A percentile compares a stretch with the other conserved stretches of the same genome.
phyloP scores from a whole-genome alignment of 2,113 vertebrate genomes.

The Grammomys dolichurus region DNA sequence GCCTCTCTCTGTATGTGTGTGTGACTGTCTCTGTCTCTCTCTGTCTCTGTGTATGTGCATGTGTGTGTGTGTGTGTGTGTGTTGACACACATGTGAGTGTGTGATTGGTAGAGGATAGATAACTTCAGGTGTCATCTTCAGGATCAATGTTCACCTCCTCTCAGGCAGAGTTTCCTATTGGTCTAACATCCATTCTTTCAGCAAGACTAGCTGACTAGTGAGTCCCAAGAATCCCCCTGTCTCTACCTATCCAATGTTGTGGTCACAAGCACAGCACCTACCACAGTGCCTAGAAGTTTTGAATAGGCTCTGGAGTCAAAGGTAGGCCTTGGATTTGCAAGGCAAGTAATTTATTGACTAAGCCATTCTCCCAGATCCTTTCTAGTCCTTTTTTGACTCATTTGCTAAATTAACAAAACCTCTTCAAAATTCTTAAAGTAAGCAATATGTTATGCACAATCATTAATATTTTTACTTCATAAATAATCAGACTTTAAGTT shows the following conservation, averaged over 20 bases:
- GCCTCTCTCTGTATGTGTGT: not conserved
- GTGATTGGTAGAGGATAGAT: not conserved
- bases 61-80: not conserved
- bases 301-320: not conserved
- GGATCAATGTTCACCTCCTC: not conserved
- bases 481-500: conserved; percentile 43
- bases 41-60: no score
- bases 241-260: not conserved
- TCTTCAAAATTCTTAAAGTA: conserved; percentile 19
- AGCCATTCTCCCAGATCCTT: not conserved
- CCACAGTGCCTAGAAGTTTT: not conserved
- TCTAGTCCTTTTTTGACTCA: not conserved
- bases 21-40: no score
- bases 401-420: conserved; percentile 7
- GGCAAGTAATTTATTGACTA: not conserved
- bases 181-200: not conserved
- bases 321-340: not conserved
- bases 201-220: not conserved
- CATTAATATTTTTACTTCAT: conserved; percentile 14
- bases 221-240: not conserved
- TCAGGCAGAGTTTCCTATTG: not conserved
- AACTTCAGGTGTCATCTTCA: not conserved
- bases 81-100: no score
- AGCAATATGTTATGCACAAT: not conserved
- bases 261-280: not conserved